These are phyloP conservation scores for Neoitamus cyanurus DNA, from an alignment of 2,888 invertebrate genomes.

Conservation along the genomic window DNA sequence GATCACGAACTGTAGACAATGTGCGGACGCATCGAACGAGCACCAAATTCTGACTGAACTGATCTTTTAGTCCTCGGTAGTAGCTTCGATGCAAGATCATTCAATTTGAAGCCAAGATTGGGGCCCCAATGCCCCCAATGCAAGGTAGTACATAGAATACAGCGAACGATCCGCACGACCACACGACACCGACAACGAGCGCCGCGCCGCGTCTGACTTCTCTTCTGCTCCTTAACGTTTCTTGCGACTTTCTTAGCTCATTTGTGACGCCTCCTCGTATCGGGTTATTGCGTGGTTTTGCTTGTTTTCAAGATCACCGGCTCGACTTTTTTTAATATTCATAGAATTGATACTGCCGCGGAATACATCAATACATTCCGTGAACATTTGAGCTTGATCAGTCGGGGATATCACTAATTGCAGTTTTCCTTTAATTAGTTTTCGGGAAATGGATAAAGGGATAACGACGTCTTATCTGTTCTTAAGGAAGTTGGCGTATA, in stretches of 20 bases:
- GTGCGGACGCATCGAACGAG: constrained; percentile 61
- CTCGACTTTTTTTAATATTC: neutral
- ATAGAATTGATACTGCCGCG: neutral
- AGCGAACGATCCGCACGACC: neutral
- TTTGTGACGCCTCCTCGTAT: constrained; percentile 48
- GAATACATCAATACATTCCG: neutral
- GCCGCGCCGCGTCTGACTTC: constrained; percentile 41
- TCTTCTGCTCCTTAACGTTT: constrained; percentile 35
- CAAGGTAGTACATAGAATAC: constrained; percentile 18
- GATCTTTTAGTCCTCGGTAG: constrained; percentile 34
- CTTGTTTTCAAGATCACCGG: constrained; percentile 50
- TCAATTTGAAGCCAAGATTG: constrained; percentile 35
- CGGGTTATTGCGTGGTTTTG: constrained; percentile 45
- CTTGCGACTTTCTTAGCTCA: constrained; percentile 26
- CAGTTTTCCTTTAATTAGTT: neutral
- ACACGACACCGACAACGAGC: neutral
- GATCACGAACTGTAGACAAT: constrained; percentile 22
- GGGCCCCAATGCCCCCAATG: constrained; percentile 31
- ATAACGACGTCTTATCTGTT: neutral
- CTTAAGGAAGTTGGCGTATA: neutral
- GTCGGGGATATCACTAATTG: neutral
- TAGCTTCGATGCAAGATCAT: constrained; percentile 47
- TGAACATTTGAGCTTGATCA: neutral
- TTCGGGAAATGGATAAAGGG: neutral
- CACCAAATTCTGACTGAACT: constrained; percentile 67